These are phyloP conservation scores for Morone saxatilis DNA, from an alignment of 2,113 vertebrate genomes.

Conservation along the genomic window DNA sequence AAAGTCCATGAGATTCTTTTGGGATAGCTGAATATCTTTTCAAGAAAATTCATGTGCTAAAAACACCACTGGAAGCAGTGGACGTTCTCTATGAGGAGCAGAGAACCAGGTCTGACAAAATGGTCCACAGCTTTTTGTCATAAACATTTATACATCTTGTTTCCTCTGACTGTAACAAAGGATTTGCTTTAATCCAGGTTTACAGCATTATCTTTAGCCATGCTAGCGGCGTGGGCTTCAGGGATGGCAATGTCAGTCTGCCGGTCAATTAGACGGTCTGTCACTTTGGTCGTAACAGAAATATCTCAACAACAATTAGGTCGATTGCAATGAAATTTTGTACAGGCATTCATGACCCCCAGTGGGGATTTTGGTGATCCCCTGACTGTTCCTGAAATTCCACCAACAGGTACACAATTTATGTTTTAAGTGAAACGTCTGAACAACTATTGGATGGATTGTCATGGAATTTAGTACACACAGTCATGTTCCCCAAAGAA, in stretches of 20 bases:
- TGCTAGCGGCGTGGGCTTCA: neutral
- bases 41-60: conserved; percentile 47
- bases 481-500: neutral
- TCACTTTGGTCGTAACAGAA: neutral
- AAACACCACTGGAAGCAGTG: conserved; percentile 38
- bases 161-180: conserved; percentile 10
- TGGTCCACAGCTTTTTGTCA: neutral
- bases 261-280: neutral
- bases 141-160: neutral
- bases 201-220: neutral
- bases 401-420: neutral
- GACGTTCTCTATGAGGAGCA: neutral
- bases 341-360: neutral
- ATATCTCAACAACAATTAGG: neutral
- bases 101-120: conserved; percentile 6
- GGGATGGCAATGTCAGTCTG: neutral
- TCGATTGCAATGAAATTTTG: neutral
- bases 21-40: conserved; percentile 51
- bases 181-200: conserved; percentile 13
- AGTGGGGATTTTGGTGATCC: neutral
- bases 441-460: neutral
- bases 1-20: conserved; percentile 59
- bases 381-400: neutral
- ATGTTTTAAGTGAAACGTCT: neutral
- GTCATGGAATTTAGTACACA: neutral